phyloP scores from a whole-genome alignment of 2,113 vertebrate species.

The Leptocoma aspasia region DNA sequence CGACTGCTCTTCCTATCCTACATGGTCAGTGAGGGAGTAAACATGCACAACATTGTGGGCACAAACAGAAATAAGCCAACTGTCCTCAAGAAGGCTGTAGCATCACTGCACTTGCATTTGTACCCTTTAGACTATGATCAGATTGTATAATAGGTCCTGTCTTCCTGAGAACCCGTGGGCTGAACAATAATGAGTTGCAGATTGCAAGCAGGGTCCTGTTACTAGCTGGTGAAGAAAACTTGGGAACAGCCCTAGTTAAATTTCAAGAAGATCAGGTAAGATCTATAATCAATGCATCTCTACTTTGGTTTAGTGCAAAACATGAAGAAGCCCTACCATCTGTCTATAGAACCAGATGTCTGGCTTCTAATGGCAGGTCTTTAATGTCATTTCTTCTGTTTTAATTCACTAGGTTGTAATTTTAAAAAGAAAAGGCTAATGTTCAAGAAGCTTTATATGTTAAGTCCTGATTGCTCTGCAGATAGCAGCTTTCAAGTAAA shows the following conservation, averaged over 20 bases:
- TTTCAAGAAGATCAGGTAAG: neutral
- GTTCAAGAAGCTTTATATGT: neutral
- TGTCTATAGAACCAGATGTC: neutral
- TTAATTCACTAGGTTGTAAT: neutral
- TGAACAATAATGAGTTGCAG: accelerated
- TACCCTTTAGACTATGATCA: neutral
- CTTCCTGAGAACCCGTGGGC: neutral
- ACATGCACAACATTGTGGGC: accelerated
- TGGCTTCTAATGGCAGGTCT: neutral
- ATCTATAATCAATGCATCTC: neutral
- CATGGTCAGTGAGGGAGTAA: accelerated
- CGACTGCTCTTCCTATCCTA: neutral
- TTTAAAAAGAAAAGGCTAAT: neutral
- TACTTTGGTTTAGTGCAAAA: neutral
- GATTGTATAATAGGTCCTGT: neutral
- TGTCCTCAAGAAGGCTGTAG: neutral
- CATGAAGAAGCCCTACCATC: neutral
- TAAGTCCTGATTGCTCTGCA: neutral
- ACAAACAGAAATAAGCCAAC: neutral
- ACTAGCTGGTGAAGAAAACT: neutral
- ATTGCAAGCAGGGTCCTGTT: neutral
- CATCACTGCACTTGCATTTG: neutral
- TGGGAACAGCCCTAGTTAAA: neutral
- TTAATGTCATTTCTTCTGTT: neutral
- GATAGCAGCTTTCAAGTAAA: neutral